Percentiles rank a stretch among this genome's conserved stretches.
phyloP scores from a whole-genome alignment of 2,888 invertebrate species.

The Cantharis flavilabris region DNA sequence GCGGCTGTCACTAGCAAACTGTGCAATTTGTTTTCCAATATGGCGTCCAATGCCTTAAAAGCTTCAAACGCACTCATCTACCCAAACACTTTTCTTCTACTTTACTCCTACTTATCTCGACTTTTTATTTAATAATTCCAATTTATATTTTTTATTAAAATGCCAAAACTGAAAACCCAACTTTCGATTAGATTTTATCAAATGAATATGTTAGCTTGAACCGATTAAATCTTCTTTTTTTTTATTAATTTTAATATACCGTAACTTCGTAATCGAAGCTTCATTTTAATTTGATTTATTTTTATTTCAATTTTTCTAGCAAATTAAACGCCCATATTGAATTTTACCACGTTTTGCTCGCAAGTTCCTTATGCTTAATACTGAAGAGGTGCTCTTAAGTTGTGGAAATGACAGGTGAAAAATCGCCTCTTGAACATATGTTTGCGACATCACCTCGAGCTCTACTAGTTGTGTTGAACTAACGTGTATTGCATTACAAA shows the following conservation, averaged over 20 bases:
- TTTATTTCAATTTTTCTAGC: background rate
- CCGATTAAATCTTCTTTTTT: background rate
- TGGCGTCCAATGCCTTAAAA: constrained; percentile 47
- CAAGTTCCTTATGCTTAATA: constrained; percentile 37
- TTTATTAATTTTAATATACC: background rate
- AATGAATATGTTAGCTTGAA: background rate
- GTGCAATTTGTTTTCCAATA: constrained; percentile 55
- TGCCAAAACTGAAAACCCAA: background rate
- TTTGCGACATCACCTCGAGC: constrained; percentile 36
- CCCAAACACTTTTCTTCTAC: constrained; percentile 30
- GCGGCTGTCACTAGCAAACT: constrained; percentile 52
- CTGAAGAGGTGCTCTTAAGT: constrained; percentile 36
- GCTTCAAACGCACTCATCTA: constrained; percentile 48
- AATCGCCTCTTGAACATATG: constrained; percentile 45
- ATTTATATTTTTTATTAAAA: background rate
- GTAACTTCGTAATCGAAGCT: background rate
- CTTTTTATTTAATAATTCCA: constrained; percentile 18
- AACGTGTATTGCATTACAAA: constrained; percentile 14
- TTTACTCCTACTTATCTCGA: constrained; percentile 11
- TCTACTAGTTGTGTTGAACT: constrained; percentile 23
- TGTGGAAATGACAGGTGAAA: constrained; percentile 46
- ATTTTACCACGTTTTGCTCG: constrained; percentile 32
- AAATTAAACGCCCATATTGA: constrained; percentile 16
- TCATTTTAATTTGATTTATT: background rate
- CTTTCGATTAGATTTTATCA: background rate